Conservation (phyloP, 37 sponge, comb jelly and placozoan genomes). For the Petrosia ficiformis region DNA sequence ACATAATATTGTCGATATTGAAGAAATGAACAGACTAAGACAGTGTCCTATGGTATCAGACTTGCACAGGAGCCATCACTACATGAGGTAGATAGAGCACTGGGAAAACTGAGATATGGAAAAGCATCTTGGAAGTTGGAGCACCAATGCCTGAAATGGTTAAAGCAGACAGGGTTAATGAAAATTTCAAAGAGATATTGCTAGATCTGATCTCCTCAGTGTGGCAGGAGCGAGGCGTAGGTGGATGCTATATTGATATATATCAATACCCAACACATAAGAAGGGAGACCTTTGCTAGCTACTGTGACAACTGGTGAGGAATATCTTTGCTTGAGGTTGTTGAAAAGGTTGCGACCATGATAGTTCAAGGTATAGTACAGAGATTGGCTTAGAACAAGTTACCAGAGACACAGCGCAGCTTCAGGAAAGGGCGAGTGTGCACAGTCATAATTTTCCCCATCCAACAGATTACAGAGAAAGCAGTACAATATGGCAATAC, state of each 20-base stretch:
- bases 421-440: slow-evolving; percentile 25
- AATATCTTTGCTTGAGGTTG: slow-evolving; percentile 14
- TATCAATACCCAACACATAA: slow-evolving; percentile 9
- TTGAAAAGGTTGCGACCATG: slow-evolving; percentile 18
- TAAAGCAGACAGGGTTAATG: background rate
- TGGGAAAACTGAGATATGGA: too few species aligned
- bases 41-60: too few species aligned
- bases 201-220: slow-evolving; percentile 8
- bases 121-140: too few species aligned
- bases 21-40: too few species aligned
- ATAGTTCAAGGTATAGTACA: slow-evolving; percentile 1
- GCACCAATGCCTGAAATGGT: too few species aligned
- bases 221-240: slow-evolving; percentile 8
- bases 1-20: too few species aligned
- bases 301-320: slow-evolving; percentile 27
- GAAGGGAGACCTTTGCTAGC: slow-evolving; percentile 28
- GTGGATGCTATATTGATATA: background rate
- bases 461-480: slow-evolving; percentile 21
- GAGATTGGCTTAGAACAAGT: slow-evolving; percentile 22
- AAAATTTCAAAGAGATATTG: background rate
- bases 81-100: too few species aligned
- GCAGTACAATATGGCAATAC: background rate
- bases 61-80: too few species aligned
- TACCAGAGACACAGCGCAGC: too few species aligned
- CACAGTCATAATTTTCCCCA: slow-evolving; percentile 33